Evolutionary conservation across 2,797 vertebrate genomes (phyloP), one percentile per base, ranked within the genome.

Genomic region (Onychomys leucogaster): DNA sequence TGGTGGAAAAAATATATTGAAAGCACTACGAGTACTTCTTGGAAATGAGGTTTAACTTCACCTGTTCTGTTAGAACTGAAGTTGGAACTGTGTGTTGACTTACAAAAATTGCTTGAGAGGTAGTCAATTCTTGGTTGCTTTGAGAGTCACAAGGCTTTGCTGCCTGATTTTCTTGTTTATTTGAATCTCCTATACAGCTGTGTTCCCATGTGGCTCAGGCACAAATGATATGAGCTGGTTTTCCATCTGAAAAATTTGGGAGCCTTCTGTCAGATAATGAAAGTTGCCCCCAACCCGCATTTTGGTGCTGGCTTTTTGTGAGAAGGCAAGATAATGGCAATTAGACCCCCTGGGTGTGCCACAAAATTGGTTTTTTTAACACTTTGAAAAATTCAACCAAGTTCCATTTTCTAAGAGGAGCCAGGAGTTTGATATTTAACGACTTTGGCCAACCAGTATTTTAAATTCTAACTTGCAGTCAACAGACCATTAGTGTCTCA

Each of bases 131-230:
- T 94, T 71, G 29, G 61, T 95, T 97, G 94, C 88, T 85, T 82
- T 93, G 92, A 88, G 95, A 92, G 77, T 94, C 97, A 96, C 0
- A 2, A 96, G 88, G 77, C 49, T 89, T 89, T 94, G 85, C 73
- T 93, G 92, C 90, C 77, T 96, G 93, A 46, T 73, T 80, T 82
- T 90, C 88, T 90, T 96, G 59, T 96, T 95, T 86, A 63, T 89
- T 94, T 95, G 83, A 95, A 80, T 97, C 95, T 97, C 80, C 95
- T 97, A 91, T 94, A 95, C 93, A 97, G 96, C 93, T 98, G 94
- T 84, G 82, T 96, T 96, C 86, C 96, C 94, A 85, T 82, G 97
- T 92, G 80, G 63, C 83, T 67, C 32, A 86, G 63, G 86, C 93
- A 93, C 90, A 97, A 94, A 96, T 67, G 76, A 89, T 76, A 90